Evolutionary conservation across 2,797 vertebrate species (phyloP), one percentile per base, ranked within the genome.

Genomic region (Linurgus olivaceus): DNA sequence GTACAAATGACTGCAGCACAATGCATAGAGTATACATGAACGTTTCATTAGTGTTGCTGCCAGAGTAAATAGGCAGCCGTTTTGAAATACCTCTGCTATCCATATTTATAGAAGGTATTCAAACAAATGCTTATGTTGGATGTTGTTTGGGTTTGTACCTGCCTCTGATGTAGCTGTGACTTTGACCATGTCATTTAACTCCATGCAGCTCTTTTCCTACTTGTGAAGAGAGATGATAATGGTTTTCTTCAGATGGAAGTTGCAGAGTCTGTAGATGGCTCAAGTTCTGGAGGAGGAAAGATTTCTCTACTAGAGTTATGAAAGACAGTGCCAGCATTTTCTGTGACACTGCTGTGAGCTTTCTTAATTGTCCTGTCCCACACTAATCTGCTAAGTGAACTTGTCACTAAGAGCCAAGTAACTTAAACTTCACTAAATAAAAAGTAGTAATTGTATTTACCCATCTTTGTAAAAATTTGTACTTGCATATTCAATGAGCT

Each of bases 21-120:
- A 35, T 75, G 58, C 59, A 81, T 31, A 35, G 82, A 76, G 37
- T 65, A 40, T 68, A 37, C 38, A n/a, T 12, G 54, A 51, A 57
- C 17, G 59, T 93, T 94, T 94, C 61, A 86, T 87, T 80, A 86
- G 61, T 54, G 47, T 83, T 91, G 68, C 70, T 85, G 44, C 31
- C 44, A 59, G 63, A 67, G 40, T 45, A 79, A 90, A 65, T 57
- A 67, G 62, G 50, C 59, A 67, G 58, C 63, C 50, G 18, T 93
- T 89, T 72, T 92, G 70, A 74, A 44, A 50, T 84, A n/a, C 13
- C 24, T 71, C 75, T 96, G 62, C 70, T 86, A 73, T 80, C 40
- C 18, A 3, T 80, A 38, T 78, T 90, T 80, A 23, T 51, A 71
- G 66, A 77, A 57, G 35, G 13, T 50, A 24, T 68, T 61, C 72